These are phyloP conservation scores for Caenorhabditis sp. DNA, from an alignment of 2,888 invertebrate genomes.

Conservation along the genomic window DNA sequence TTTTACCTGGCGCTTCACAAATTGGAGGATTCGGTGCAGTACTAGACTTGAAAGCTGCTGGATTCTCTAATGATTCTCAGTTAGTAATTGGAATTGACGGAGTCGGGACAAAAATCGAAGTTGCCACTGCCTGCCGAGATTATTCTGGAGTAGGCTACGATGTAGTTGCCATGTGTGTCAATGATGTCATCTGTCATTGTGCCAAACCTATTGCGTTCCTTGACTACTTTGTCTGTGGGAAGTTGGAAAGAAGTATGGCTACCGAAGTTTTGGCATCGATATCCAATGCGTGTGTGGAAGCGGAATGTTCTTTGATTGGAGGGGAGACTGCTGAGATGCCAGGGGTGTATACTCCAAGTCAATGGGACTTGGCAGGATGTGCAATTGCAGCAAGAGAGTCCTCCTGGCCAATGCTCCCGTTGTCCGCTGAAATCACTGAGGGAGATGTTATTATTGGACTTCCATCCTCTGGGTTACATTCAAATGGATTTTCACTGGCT, in stretches of 20 bases:
- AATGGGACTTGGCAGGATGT: slow-evolving; percentile 97
- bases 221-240: slow-evolving; percentile 96
- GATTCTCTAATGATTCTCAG: slow-evolving; percentile 89
- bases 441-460: slow-evolving; percentile 92
- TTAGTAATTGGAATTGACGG: slow-evolving; percentile 96
- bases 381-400: slow-evolving; percentile 94
- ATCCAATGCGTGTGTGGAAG: slow-evolving; percentile 91
- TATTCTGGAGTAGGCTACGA: slow-evolving; percentile 89
- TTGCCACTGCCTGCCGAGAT: slow-evolving; percentile 82
- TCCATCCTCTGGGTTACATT: slow-evolving; percentile 94
- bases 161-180: slow-evolving; percentile 96
- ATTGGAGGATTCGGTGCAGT: slow-evolving; percentile 94
- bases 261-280: slow-evolving; percentile 88
- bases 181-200: slow-evolving; percentile 95
- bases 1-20: slow-evolving; percentile 71
- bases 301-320: slow-evolving; percentile 93
- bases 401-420: slow-evolving; percentile 84
- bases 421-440: slow-evolving; percentile 85
- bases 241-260: slow-evolving; percentile 87
- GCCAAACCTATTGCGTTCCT: slow-evolving; percentile 97
- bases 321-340: slow-evolving; percentile 99
- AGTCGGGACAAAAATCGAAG: slow-evolving; percentile 96
- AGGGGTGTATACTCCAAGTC: slow-evolving; percentile 91
- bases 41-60: slow-evolving; percentile 90
- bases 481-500: slow-evolving; percentile 91